These are phyloP conservation scores for Natator depressus DNA, from an alignment of 2,113 vertebrate species.

Conservation along the genomic window DNA sequence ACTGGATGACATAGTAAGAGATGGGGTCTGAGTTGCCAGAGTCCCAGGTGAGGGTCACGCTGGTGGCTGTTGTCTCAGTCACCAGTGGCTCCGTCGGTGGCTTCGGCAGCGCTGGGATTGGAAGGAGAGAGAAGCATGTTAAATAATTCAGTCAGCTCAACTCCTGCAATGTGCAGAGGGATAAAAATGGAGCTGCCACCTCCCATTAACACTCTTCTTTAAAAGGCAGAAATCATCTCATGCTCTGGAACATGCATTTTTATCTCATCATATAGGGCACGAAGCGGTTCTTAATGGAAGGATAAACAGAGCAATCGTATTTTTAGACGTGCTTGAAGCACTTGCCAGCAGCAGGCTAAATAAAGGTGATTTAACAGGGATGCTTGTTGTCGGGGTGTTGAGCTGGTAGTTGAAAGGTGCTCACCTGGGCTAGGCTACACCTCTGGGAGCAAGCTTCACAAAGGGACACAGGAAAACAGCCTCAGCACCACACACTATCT, in stretches of 20 bases:
- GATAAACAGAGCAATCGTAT: slow-evolving; percentile 79
- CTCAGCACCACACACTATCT: background rate
- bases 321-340: slow-evolving; percentile 73
- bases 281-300: slow-evolving; percentile 79
- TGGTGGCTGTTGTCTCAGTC: slow-evolving; percentile 98
- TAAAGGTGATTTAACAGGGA: slow-evolving; percentile 69
- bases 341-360: slow-evolving; percentile 73
- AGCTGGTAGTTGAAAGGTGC: slow-evolving; percentile 34
- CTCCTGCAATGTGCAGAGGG: slow-evolving; percentile 35
- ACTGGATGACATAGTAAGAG: slow-evolving; percentile 96
- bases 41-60: slow-evolving; percentile 97
- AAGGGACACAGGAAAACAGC: slow-evolving; percentile 9
- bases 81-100: slow-evolving; percentile 90
- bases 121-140: slow-evolving; percentile 66
- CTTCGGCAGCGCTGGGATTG: slow-evolving; percentile 89
- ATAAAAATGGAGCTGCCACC: slow-evolving; percentile 64
- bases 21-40: slow-evolving; percentile 94
- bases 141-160: slow-evolving; percentile 66
- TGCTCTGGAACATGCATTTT: slow-evolving; percentile 73
- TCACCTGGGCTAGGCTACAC: slow-evolving; percentile 5
- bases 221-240: slow-evolving; percentile 76
- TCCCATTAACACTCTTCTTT: slow-evolving; percentile 70
- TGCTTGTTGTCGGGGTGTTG: slow-evolving; percentile 55
- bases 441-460: slow-evolving; percentile 14
- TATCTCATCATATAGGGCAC: slow-evolving; percentile 76